Evolutionary conservation across 2,797 vertebrate species (phyloP), one percentile per base, ranked within the genome.

Genomic region (Serranus cabrilla): DNA sequence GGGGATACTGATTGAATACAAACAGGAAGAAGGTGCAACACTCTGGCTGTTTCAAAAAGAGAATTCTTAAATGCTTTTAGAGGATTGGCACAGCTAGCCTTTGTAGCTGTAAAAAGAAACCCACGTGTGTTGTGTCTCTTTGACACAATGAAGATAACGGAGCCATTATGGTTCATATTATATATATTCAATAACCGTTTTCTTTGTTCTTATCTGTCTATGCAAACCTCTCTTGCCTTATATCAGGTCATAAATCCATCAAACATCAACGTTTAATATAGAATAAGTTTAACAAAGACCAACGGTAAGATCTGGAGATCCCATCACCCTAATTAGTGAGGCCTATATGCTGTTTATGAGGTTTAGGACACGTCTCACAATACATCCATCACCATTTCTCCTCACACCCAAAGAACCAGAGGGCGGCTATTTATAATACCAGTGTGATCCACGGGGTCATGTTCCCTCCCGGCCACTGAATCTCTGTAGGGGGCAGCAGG

Each of bases 391-490:
- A 45, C n/a, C 18, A 23, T 40, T 23, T 64, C 23, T 42, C 60
- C 37, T 45, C 37, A 45, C 43, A 20, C 43, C 27, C 50, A 31
- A 49, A 71, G 62, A 71, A 70, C 25, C 31, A 75, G 62, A 65
- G 59, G 40, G 40, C 37, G 60, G 55, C 40, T 85, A 82, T 82
- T 87, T 86, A 59, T 74, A 73, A 52, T 16, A 17, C 20, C n/a
- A 40, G 2, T 37, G 10, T 25, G 56, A 63, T 57, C 7, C 62
- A 37, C 0, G 43, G 27, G 56, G 16, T 68, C 51, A 71, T 64
- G 25, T 59, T 72, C 42, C 52, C 50, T 57, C 31, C 62, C 31
- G 27, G 43, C 12, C 40, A 47, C 13, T 72, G 17, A 14, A 49
- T 54, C 66, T 78, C 8, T 4, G 7, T 34, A 37, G 47, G 25